phyloP scores from a whole-genome alignment of 1,140 invertebrate species.

The Papilio xuthus region DNA sequence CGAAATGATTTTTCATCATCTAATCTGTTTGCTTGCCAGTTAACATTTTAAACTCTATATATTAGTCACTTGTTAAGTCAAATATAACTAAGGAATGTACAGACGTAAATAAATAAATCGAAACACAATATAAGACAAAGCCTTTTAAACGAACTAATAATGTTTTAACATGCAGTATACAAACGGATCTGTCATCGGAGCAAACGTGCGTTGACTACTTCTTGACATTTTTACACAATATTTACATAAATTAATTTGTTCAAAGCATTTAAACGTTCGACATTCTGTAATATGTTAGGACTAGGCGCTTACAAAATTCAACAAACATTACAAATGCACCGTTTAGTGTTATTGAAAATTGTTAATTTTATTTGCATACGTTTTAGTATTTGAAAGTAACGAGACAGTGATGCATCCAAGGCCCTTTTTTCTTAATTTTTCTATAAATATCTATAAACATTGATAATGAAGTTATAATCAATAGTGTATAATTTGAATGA shows the following conservation, averaged over 20 bases:
- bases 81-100: constrained; percentile 15
- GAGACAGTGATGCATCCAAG: background rate
- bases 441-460: too few relatives aligned
- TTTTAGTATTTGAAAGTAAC: constrained; percentile 27
- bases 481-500: background rate
- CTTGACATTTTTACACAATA: constrained; percentile 50
- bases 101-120: constrained; percentile 17
- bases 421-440: background rate
- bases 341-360: constrained; percentile 25
- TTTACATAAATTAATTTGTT: constrained; percentile 64
- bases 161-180: constrained; percentile 10
- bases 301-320: constrained; percentile 45
- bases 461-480: background rate
- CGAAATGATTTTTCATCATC: background rate
- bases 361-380: constrained; percentile 23
- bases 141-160: constrained; percentile 11
- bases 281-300: constrained; percentile 39
- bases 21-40: background rate
- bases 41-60: background rate
- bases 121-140: background rate
- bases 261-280: constrained; percentile 47
- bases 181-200: constrained; percentile 33
- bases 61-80: background rate
- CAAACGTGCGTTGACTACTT: constrained; percentile 36
- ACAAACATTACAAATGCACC: constrained; percentile 34